Base-by-base conservation (phyloP, 1,140 invertebrate genomes). In the Agrypnia vestita region DNA sequence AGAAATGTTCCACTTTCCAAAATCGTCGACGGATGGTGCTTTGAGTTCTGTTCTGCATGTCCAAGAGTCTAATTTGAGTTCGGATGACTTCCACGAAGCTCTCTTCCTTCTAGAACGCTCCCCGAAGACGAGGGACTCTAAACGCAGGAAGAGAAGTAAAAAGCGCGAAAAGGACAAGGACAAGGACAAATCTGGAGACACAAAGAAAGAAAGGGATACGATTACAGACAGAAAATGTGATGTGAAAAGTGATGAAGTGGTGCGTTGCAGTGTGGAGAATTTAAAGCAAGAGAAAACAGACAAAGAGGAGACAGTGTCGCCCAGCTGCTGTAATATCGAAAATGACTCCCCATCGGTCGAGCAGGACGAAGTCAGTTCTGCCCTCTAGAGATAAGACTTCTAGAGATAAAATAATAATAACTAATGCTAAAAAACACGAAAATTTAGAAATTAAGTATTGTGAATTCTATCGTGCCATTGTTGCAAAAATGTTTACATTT, bases 81-180 rank as follows among this genome's bases (percentile, higher is more conserved):
- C 91, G 6, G 91, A 92, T 82, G 91, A 91, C 84, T 92, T 92
- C 84, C 91, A 92, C 83, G 91, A 92, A 85, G 91, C 91, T 13
- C 84, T 92, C 4, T 92, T 92, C 80, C 85, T 92, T 6, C 84
- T 91, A 44, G 90, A 91, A 82, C 84, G 90, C 59, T 91, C 90
- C 6, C 90, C 91, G 0, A 91, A 91, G 83, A 87, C 86, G 1
- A 84, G 88, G 69, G 87, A 89, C 76, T 88, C 87, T 0, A 88
- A 87, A 82, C 78, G 87, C 25, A 49, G 86, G 25, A 88, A 87
- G 61, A 86, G 87, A 82, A 86, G 86, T 53, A 88, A 87, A 69
- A 89, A 89, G 75, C 76, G 83, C 64, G 83, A 84, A 6, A 89
- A 87, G 75, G 85, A 61, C 17, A 44, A 61, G 7, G 67, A 74